Evolutionary conservation across 2,113 vertebrate genomes (phyloP), one percentile per base, ranked within the genome.

Genomic region (Serilophus lunatus): DNA sequence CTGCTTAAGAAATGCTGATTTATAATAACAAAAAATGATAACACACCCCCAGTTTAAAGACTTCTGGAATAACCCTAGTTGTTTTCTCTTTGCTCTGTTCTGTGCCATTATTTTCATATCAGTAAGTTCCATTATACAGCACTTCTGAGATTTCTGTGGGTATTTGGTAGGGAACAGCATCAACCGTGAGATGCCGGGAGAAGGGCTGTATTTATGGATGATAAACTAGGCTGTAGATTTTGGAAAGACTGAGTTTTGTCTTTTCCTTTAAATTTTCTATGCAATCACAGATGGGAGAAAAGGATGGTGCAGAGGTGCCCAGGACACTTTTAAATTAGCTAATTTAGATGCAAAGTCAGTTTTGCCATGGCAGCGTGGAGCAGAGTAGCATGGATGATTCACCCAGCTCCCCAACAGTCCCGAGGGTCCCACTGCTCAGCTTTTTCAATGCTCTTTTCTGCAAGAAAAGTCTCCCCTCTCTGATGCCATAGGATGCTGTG

Each of bases 301-400:
- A 77, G n/a, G 36, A 44, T 76, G 66, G 31, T 74, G 54, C 36
- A 57, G 57, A 92, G 59, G 79, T 80, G 77, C 51, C 56, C 56
- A 75, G 77, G 69, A 65, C 47, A 86, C 33, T 66, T 93, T 92
- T 35, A 92, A 94, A 86, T 90, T 23, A 93, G 50, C 42, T 90
- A 57, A 85, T 92, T 88, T 90, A 88, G 66, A 66, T 94, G 79
- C 20, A 18, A 82, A 90, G 86, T 59, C 75, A 61, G 82, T 77
- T 90, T 65, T 92, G 36, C 63, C 63, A 50, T 25, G 38, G 90
- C 50, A 82, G 57, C 38, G 18, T 25, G 36, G 64, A 85, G 66
- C 45, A 65, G 42, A 92, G 75, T 53, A 90, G 71, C 66, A 18
- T 3, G 33, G 75, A 72, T 95, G 82, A 88, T 83, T 90, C 86